These are phyloP conservation scores for Pseudonaja textilis DNA, from an alignment of 2,113 vertebrate species.

Conservation along the genomic window DNA sequence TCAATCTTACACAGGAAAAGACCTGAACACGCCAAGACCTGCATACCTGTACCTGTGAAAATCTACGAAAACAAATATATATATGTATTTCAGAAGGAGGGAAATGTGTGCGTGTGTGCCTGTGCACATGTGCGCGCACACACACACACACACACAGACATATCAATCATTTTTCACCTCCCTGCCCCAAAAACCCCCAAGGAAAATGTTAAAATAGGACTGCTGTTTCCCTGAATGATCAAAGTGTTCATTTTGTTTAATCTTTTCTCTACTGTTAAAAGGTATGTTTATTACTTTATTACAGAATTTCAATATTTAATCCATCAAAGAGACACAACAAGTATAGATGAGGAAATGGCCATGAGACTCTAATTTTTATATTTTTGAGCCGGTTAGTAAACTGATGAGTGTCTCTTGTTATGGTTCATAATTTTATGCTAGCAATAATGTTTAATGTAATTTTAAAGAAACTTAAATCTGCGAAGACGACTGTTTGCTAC, in stretches of 20 bases:
- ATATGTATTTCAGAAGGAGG: too few species aligned
- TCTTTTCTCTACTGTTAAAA: background rate
- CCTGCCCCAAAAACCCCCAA: background rate
- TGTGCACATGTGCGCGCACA: too few species aligned
- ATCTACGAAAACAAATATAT: too few species aligned
- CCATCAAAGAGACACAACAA: background rate
- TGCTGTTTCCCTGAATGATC: background rate
- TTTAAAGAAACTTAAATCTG: background rate
- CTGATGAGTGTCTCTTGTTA: background rate
- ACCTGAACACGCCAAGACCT: too few species aligned
- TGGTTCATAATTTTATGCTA: accelerated
- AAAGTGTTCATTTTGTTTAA: background rate
- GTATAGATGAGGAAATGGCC: constrained; percentile 1
- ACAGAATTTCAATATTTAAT: background rate
- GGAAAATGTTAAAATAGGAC: background rate
- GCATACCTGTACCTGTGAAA: too few species aligned
- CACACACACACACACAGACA: background rate
- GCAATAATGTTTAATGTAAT: background rate
- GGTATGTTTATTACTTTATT: background rate
- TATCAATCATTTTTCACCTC: background rate
- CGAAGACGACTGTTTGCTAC: background rate
- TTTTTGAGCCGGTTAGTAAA: background rate
- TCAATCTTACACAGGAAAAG: too few species aligned
- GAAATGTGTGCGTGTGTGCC: too few species aligned
- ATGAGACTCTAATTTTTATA: background rate